A percentile compares a stretch with the other conserved stretches of the same genome.
Evolutionary conservation across 2,797 vertebrate genomes (phyloP).

Genomic region (Microctenopoma steveboyesi): DNA sequence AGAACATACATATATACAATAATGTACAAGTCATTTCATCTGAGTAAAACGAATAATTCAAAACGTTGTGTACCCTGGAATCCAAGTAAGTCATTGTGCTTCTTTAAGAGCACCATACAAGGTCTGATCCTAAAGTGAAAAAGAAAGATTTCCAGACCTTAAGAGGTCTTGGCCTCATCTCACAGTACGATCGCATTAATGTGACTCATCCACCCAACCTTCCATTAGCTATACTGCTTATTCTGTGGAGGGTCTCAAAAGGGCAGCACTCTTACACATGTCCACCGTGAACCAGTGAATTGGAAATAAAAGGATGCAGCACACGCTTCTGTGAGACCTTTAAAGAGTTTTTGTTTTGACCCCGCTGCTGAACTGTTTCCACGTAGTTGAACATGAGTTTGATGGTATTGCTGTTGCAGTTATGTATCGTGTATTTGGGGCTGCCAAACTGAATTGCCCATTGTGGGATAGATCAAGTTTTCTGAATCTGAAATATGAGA

Average conservation of each 20-base stretch:
- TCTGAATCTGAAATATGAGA: no score
- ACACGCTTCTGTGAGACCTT: slow-evolving; percentile 34
- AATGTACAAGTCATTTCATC: not conserved
- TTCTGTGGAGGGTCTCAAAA: not conserved
- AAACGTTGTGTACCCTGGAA: slow-evolving; percentile 1
- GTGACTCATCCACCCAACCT: slow-evolving; percentile 13
- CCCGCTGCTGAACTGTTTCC: no score
- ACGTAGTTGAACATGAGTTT: no score
- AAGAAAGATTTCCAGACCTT: slow-evolving; percentile 67
- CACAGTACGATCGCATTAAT: slow-evolving; percentile 27
- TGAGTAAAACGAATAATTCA: not conserved
- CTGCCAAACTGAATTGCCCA: no score
- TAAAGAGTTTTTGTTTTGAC: slow-evolving; percentile 8
- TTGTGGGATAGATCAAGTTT: no score
- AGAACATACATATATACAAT: not conserved
- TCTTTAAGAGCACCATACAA: slow-evolving; percentile 28
- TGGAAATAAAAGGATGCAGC: slow-evolving; percentile 51
- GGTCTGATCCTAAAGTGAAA: slow-evolving; percentile 43
- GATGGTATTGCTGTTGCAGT: no score
- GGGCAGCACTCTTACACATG: not conserved
- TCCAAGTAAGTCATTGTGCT: slow-evolving; percentile 19
- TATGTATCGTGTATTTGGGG: no score
- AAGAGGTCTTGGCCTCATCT: slow-evolving; percentile 47
- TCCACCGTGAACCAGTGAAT: not conserved
- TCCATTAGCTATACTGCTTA: not conserved